phyloP scores from a whole-genome alignment of 2,888 invertebrate species.

The Caenorhabditis uteleia region DNA sequence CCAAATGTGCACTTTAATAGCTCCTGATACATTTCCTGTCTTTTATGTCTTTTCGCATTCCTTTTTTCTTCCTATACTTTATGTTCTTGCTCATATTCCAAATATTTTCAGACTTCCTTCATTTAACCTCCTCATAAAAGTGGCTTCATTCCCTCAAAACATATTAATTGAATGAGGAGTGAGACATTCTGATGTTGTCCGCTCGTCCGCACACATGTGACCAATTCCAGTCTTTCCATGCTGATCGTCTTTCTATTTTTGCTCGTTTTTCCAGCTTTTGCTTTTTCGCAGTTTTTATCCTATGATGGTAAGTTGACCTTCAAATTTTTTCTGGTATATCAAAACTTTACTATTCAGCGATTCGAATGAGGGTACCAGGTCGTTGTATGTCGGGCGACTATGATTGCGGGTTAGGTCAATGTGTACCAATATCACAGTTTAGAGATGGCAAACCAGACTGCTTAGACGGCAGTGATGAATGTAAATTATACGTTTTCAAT shows the following conservation, averaged over 20 bases:
- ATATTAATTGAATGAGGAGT: too few relatives aligned
- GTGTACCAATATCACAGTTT: constrained; percentile 60
- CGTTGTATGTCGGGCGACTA: constrained; percentile 60
- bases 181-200: constrained; percentile 46
- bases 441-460: constrained; percentile 66
- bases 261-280: constrained; percentile 29
- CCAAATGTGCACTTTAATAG: constrained; percentile 42
- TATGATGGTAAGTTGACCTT: constrained; percentile 35
- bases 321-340: background rate
- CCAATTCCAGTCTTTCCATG: constrained; percentile 39
- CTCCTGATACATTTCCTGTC: constrained; percentile 41
- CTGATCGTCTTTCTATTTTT: constrained; percentile 38
- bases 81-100: constrained; percentile 7
- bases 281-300: constrained; percentile 37
- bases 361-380: constrained; percentile 62
- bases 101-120: background rate
- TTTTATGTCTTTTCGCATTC: constrained; percentile 8
- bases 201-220: constrained; percentile 38
- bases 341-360: constrained; percentile 46
- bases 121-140: too few relatives aligned
- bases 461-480: constrained; percentile 66
- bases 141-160: too few relatives aligned
- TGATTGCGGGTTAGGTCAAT: constrained; percentile 63
- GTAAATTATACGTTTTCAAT: constrained; percentile 33
- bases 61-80: constrained; percentile 13